Percentiles rank a stretch among this genome's conserved stretches.
Conservation (phyloP, 2,113 vertebrate species). For the Rhynchomys soricoides region DNA sequence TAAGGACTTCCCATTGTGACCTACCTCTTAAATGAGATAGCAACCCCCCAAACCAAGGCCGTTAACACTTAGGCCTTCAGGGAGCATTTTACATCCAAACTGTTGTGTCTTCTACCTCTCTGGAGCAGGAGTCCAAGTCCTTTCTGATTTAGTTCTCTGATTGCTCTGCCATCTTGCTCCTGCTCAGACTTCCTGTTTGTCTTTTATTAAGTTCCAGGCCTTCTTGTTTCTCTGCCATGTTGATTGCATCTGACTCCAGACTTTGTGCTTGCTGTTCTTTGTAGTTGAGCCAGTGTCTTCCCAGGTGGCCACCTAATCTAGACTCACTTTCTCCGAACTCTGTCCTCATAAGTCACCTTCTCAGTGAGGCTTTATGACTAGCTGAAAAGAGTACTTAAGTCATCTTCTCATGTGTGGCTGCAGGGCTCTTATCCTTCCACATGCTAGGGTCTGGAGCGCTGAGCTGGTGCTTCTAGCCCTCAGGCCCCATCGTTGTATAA, state of each 20-base stretch:
- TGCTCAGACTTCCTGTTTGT: neutral
- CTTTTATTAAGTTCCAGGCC: neutral
- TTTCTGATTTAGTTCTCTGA: neutral
- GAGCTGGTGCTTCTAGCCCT: neutral
- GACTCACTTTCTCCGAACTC: neutral
- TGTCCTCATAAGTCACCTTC: neutral
- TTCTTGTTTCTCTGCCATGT: neutral
- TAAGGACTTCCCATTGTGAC: neutral
- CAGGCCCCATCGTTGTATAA: neutral
- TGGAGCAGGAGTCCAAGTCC: neutral
- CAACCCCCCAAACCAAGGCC: neutral
- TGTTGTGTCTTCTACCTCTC: neutral
- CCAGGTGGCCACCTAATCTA: neutral
- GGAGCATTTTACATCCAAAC: neutral
- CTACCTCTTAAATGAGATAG: neutral
- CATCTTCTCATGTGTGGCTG: neutral
- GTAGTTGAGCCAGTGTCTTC: neutral
- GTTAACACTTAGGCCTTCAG: neutral
- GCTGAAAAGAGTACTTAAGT: neutral
- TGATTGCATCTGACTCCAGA: neutral
- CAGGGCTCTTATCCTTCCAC: neutral
- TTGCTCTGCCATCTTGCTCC: neutral
- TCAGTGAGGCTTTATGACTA: neutral
- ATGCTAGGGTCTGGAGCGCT: neutral
- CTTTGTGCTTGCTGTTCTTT: neutral